These are phyloP conservation scores for Liolophura sinensis DNA, from an alignment of 1,140 invertebrate species.

Conservation along the genomic window DNA sequence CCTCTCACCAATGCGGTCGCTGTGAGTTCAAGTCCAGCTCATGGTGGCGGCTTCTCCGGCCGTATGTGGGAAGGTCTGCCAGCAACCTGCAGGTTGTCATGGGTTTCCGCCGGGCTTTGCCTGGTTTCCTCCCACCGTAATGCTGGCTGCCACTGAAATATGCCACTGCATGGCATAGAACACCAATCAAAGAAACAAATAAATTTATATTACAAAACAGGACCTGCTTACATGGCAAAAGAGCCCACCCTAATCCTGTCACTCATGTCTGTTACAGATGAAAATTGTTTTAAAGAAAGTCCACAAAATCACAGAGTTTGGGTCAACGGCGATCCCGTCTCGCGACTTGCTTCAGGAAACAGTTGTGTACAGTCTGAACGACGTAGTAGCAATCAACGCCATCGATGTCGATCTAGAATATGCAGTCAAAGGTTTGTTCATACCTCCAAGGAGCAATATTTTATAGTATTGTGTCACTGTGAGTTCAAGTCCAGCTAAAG, in stretches of 20 bases:
- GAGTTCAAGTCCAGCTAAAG: neutral
- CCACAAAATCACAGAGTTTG: conserved; percentile 63
- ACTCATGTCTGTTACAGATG: conserved; percentile 58
- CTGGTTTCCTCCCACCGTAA: no score
- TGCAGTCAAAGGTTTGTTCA: conserved; percentile 70
- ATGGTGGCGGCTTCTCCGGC: no score
- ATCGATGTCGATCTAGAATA: conserved; percentile 85
- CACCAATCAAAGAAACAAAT: neutral
- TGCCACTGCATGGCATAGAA: no score
- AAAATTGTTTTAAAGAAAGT: conserved; percentile 83
- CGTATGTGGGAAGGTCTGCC: no score
- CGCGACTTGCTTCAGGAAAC: conserved; percentile 74
- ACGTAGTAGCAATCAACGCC: conserved; percentile 78
- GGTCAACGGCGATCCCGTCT: conserved; percentile 62
- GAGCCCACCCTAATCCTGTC: neutral
- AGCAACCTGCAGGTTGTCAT: no score
- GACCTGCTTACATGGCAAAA: neutral
- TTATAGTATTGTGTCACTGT: neutral
- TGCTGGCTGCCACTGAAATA: no score
- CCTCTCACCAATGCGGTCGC: no score
- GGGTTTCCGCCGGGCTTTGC: no score
- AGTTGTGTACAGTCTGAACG: conserved; percentile 81
- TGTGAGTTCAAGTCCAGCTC: no score
- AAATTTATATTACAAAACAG: neutral
- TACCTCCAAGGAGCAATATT: neutral